Evolutionary conservation across 2,888 invertebrate species (phyloP).

Genomic region (Cephus rjabovi): DNA sequence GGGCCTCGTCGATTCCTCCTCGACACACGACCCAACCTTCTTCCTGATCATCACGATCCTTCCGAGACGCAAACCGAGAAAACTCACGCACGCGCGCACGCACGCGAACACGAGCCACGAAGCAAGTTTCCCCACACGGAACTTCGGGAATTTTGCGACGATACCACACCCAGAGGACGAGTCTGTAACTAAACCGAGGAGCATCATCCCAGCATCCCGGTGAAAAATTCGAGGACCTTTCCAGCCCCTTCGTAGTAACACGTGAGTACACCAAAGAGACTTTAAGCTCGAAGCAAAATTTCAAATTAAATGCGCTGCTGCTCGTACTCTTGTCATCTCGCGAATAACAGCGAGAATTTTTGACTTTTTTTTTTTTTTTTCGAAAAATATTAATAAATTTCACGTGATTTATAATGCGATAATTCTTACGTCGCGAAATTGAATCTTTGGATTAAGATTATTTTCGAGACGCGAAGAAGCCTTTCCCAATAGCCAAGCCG

Average conservation of each 20-base stretch:
- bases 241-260: not conserved
- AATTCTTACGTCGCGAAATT: not conserved
- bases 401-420: not conserved
- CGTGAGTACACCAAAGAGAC: not conserved
- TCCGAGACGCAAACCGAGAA: constrained; percentile 37
- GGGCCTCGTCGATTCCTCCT: constrained; percentile 58
- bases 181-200: not conserved
- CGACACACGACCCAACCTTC: constrained; percentile 66
- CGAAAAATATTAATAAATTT: not conserved
- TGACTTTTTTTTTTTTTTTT: not conserved
- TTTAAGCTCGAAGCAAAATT: not conserved
- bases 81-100: constrained; percentile 57
- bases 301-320: not conserved
- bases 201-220: not conserved
- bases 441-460: not conserved
- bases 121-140: not conserved
- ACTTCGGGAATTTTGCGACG: not conserved
- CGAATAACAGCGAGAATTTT: too few relatives aligned
- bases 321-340: too few relatives aligned
- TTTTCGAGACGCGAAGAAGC: not conserved
- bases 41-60: constrained; percentile 46
- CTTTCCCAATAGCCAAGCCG: constrained; percentile 33
- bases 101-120: constrained; percentile 5
- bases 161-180: not conserved
- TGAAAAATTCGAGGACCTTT: not conserved